A percentile compares a stretch with the other conserved stretches of the same genome.
Conservation (phyloP, 2,888 invertebrate genomes). For the Stenurella melanura region DNA sequence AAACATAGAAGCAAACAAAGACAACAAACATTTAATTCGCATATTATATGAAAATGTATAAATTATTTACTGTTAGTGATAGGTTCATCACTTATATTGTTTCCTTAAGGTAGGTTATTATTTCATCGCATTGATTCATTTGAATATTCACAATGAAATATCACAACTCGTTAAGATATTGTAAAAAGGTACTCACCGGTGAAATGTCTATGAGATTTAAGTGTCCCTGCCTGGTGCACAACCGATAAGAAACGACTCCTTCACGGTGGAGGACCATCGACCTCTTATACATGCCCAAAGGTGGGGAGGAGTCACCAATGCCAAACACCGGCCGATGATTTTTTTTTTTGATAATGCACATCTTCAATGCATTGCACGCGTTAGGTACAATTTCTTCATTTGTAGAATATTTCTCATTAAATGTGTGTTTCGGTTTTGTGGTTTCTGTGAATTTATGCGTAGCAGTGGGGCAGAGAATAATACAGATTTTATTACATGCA, state of each 20-base stretch:
- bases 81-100: neutral
- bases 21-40: too few species aligned
- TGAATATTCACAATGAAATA: too few species aligned
- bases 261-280: slow-evolving; percentile 66
- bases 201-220: slow-evolving; percentile 8
- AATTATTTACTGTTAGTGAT: neutral
- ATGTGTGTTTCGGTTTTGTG: slow-evolving; percentile 1
- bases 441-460: neutral
- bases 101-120: neutral
- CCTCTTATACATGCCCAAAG: slow-evolving; percentile 70
- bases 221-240: slow-evolving; percentile 49
- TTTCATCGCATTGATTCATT: neutral
- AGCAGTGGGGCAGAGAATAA: neutral
- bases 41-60: too few species aligned
- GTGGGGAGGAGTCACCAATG: slow-evolving; percentile 68
- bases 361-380: slow-evolving; percentile 38
- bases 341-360: slow-evolving; percentile 51
- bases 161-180: slow-evolving; percentile 19
- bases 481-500: too few species aligned
- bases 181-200: slow-evolving; percentile 38
- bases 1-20: too few species aligned
- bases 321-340: slow-evolving; percentile 55
- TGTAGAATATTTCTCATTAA: slow-evolving; percentile 14
- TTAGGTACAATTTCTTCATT: slow-evolving; percentile 32
- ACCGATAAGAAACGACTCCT: slow-evolving; percentile 59